A percentile compares a stretch with the other conserved stretches of the same genome.
phyloP scores from a whole-genome alignment of 23 tunicate species.

The Trididemnum miniatum region DNA sequence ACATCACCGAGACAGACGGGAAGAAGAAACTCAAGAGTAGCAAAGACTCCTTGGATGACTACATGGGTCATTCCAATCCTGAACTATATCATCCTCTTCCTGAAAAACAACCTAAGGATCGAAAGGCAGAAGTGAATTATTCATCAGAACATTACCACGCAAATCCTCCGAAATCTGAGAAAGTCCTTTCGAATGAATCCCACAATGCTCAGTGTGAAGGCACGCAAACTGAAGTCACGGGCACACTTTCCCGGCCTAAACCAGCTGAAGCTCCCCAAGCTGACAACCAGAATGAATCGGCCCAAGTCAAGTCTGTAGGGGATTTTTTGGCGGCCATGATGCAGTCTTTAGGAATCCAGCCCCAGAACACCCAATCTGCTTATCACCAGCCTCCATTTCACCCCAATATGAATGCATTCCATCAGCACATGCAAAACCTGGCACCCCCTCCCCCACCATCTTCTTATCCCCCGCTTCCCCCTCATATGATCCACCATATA shows the following conservation, averaged over 20 bases:
- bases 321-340: constrained; percentile 34
- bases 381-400: constrained; percentile 1
- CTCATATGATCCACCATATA: constrained; percentile 60
- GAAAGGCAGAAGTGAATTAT: too few relatives aligned
- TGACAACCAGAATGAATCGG: not conserved
- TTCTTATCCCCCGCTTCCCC: constrained; percentile 54
- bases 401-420: constrained; percentile 58
- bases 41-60: not conserved
- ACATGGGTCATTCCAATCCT: not conserved
- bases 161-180: not conserved
- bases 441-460: constrained; percentile 12
- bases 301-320: constrained; percentile 9
- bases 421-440: constrained; percentile 41
- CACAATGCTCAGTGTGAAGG: constrained; percentile 27
- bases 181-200: not conserved
- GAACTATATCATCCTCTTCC: not conserved
- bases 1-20: not conserved
- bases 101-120: not conserved
- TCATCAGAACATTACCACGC: not conserved
- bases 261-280: not conserved
- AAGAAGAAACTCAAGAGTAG: not conserved
- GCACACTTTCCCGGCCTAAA: constrained; percentile 42
- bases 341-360: constrained; percentile 25
- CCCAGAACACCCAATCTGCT: constrained; percentile 2
- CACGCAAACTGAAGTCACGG: constrained; percentile 68